These are phyloP conservation scores for Trichechus manatus DNA, from an alignment of 2,113 vertebrate genomes.

Conservation along the genomic window DNA sequence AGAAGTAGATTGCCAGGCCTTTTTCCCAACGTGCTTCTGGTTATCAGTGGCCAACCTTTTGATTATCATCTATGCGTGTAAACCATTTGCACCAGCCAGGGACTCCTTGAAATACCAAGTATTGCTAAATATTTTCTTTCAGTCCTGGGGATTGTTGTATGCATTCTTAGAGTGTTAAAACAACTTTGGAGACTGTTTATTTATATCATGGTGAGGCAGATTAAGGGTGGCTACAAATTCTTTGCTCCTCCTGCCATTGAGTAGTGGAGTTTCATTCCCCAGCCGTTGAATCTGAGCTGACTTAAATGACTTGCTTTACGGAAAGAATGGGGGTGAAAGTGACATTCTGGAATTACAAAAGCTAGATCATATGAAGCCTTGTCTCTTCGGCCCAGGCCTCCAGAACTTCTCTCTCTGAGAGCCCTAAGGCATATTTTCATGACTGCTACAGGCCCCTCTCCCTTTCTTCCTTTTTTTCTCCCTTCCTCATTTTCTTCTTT, in stretches of 20 bases:
- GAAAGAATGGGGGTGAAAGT: not conserved
- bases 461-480: not conserved
- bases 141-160: not conserved
- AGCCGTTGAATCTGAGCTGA: not conserved
- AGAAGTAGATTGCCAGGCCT: not conserved
- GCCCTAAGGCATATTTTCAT: not conserved
- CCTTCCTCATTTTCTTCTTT: not conserved
- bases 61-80: not conserved
- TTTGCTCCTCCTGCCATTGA: not conserved
- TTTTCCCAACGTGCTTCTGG: not conserved
- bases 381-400: not conserved
- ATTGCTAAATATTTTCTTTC: not conserved
- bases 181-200: not conserved
- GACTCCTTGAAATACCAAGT: not conserved
- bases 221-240: not conserved
- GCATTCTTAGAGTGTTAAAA: not conserved
- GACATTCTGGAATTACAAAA: not conserved
- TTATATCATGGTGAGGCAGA: not conserved
- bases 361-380: not conserved
- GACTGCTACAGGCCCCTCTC: not conserved
- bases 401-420: not conserved
- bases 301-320: not conserved
- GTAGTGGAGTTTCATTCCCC: not conserved
- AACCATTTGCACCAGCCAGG: not conserved
- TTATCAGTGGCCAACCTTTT: not conserved